Conservation (phyloP, 2,888 invertebrate species). For the Serripes groenlandicus region DNA sequence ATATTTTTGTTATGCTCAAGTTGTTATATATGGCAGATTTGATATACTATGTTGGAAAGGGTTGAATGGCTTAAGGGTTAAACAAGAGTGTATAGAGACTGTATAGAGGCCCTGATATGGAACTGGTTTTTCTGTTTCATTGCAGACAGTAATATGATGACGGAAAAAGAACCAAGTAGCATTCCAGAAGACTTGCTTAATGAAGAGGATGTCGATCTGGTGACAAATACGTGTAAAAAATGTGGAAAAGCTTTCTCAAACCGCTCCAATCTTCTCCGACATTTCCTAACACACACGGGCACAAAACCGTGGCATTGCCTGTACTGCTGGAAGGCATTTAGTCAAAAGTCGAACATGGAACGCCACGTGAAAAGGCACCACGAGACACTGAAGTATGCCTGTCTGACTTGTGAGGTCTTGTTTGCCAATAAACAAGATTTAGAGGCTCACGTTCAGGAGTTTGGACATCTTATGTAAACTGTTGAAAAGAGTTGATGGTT, state of each 20-base stretch:
- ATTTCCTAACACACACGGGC: constrained; percentile 45
- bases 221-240: constrained; percentile 31
- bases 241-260: constrained; percentile 39
- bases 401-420: constrained; percentile 6
- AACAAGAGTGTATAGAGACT: no score
- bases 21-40: no score
- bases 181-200: neutral
- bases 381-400: neutral
- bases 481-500: neutral
- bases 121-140: neutral
- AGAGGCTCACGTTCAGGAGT: neutral
- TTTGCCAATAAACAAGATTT: neutral
- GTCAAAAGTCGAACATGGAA: constrained; percentile 31
- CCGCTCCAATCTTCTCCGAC: constrained; percentile 27
- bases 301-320: constrained; percentile 40
- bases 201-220: neutral
- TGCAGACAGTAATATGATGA: neutral
- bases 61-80: no score
- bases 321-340: constrained; percentile 32
- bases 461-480: constrained; percentile 16
- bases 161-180: neutral
- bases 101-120: no score
- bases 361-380: constrained; percentile 29
- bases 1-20: neutral
- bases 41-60: no score